Percentiles rank a stretch among this genome's conserved stretches.
Conservation (phyloP, 1,140 invertebrate species). For the Antheraea pernyi region DNA sequence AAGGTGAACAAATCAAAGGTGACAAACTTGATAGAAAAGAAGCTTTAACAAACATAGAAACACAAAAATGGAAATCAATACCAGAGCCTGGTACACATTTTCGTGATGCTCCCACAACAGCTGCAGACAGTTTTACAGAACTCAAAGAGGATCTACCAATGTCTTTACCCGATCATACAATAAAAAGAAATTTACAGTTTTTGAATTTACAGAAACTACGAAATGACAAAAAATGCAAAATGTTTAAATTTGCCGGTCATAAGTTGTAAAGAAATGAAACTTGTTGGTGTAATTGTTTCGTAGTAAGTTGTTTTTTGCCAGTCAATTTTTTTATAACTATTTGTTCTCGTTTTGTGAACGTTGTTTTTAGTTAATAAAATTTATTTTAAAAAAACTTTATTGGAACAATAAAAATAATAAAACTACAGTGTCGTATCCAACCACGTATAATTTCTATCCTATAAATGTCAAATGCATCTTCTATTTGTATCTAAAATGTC, state of each 20-base stretch:
- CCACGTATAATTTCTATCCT: neutral
- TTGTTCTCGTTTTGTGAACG: no score
- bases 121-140: constrained; percentile 19
- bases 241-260: constrained; percentile 62
- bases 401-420: neutral
- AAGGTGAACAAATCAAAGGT: constrained; percentile 30
- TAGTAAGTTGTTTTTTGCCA: neutral
- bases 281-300: constrained; percentile 14
- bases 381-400: neutral
- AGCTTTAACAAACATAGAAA: constrained; percentile 38
- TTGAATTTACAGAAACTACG: constrained; percentile 29
- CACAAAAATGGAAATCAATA: constrained; percentile 31
- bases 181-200: constrained; percentile 36
- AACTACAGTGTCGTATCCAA: constrained; percentile 5
- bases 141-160: neutral
- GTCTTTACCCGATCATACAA: neutral
- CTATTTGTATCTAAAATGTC: constrained; percentile 21
- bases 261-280: constrained; percentile 30
- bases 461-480: neutral
- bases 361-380: no score
- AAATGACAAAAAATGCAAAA: constrained; percentile 57
- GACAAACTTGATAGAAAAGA: constrained; percentile 44
- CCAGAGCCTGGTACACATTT: constrained; percentile 18
- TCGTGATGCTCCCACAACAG: constrained; percentile 8
- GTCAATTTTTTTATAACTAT: no score